Percentiles rank a stretch among this genome's conserved stretches.
phyloP scores from a whole-genome alignment of 1,140 invertebrate genomes.

The Temnothorax longispinosus region DNA sequence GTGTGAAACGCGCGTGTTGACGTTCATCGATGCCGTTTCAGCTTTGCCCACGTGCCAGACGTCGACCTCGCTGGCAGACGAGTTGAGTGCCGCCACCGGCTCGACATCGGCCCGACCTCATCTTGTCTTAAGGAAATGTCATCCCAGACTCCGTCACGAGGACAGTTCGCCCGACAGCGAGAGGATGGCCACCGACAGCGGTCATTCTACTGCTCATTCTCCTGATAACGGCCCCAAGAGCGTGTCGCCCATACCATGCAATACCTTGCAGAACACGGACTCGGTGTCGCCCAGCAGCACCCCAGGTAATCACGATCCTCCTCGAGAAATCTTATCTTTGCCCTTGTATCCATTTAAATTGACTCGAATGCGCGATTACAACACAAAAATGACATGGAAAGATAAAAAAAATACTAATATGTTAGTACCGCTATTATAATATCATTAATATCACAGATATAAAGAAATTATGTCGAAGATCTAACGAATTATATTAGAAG shows the following conservation, averaged over 20 bases:
- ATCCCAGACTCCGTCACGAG: slow-evolving; percentile 89
- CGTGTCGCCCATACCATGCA: slow-evolving; percentile 89
- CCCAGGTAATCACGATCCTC: slow-evolving; percentile 74
- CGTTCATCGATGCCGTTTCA: slow-evolving; percentile 34
- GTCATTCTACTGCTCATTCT: slow-evolving; percentile 95
- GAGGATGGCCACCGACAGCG: slow-evolving; percentile 93
- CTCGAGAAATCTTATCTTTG: background rate
- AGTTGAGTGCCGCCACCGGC: slow-evolving; percentile 85
- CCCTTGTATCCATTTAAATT: background rate
- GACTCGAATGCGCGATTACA: background rate
- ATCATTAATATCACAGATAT: too few relatives aligned
- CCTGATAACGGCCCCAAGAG: slow-evolving; percentile 94
- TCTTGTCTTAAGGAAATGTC: slow-evolving; percentile 91
- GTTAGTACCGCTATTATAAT: background rate
- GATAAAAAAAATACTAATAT: background rate
- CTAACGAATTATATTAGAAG: too few relatives aligned
- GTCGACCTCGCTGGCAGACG: slow-evolving; percentile 90
- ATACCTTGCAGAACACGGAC: slow-evolving; percentile 81
- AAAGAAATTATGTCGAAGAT: too few relatives aligned
- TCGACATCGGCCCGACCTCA: slow-evolving; percentile 83
- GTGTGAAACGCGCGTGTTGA: background rate
- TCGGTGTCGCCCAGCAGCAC: slow-evolving; percentile 82
- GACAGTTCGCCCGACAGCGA: slow-evolving; percentile 95
- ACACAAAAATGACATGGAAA: background rate
- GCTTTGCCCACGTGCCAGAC: slow-evolving; percentile 75